These are phyloP conservation scores for Brachionus asplanchnoidis DNA, from an alignment of 1,140 invertebrate species.

Conservation along the genomic window DNA sequence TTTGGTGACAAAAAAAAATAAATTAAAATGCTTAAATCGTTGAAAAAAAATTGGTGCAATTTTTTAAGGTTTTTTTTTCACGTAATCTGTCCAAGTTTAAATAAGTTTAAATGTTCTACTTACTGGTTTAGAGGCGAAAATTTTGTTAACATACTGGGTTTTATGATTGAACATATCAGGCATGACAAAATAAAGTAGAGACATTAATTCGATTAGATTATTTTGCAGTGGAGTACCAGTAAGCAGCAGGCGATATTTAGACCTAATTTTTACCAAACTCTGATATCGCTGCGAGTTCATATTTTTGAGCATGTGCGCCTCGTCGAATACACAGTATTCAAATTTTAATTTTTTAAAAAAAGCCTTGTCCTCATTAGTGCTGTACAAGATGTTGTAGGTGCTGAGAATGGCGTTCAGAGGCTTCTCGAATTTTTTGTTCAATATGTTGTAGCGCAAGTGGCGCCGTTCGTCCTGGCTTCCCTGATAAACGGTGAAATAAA, in stretches of 20 bases:
- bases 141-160: slow-evolving; percentile 14
- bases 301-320: slow-evolving; percentile 95
- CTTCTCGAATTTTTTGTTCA: slow-evolving; percentile 65
- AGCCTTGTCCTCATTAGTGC: slow-evolving; percentile 77
- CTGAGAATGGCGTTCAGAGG: slow-evolving; percentile 38
- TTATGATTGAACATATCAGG: slow-evolving; percentile 73
- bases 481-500: slow-evolving; percentile 76
- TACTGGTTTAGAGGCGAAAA: slow-evolving; percentile 8
- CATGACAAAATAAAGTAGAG: slow-evolving; percentile 88
- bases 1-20: too few species aligned
- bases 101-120: not conserved
- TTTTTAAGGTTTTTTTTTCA: too few species aligned
- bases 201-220: slow-evolving; percentile 89
- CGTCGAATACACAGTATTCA: slow-evolving; percentile 90
- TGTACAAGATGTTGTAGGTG: slow-evolving; percentile 72
- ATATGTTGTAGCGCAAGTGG: slow-evolving; percentile 68
- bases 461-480: slow-evolving; percentile 77
- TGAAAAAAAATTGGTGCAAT: too few species aligned
- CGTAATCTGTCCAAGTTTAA: too few species aligned
- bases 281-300: slow-evolving; percentile 85
- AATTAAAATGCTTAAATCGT: too few species aligned
- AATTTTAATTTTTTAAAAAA: slow-evolving; percentile 82
- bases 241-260: slow-evolving; percentile 72
- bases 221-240: slow-evolving; percentile 93
- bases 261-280: slow-evolving; percentile 78